Evolutionary conservation across 2,888 invertebrate species (phyloP), one percentile per base, ranked within the genome.

Genomic region (Danaus chrysippus): DNA sequence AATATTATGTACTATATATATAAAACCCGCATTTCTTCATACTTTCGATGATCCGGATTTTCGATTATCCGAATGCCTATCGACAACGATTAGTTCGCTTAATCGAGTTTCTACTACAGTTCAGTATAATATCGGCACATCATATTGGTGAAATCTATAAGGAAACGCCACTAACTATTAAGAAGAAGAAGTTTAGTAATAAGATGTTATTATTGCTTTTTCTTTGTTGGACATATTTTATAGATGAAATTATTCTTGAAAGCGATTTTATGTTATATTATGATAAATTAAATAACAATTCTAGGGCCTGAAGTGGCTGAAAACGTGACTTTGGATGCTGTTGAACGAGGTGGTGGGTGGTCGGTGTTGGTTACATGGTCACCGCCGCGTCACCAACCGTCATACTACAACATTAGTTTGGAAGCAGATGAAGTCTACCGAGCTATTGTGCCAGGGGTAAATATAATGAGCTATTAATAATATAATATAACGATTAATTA

Each of bases 321-420:
- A 0, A 68, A 78, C 42, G 61, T 86, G 1, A 58, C 68, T 0
- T n/a, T 82, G 1, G 54, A 62, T 0, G 74, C 77, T 0, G 59
- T 59, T 5, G 56, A 53, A 8, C 63, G 67, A 6, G 62, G 49
- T 0, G 64, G 64, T 0, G 73, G 70, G 0, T 87, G 83, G 84
- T 67, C 71, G 10, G 78, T 90, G 10, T 61, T 42, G 3, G 83
- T 83, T 1, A 60, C 46, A 0, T 90, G 89, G 90, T 12, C 58
- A 0, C 57, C 11, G 1, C 83, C 84, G 0, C 13, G 3, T 0
- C 58, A 44, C 12, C 42, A 34, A 0, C 84, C 85, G 0, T 66
- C 74, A 0, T 46, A 44, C 1, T 87, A 85, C 71, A 80, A 78
- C 19, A 70, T 86, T 5, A 81, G 78, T 0, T 63, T 89, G 11